Conservation (phyloP, 2,888 invertebrate genomes). For the Serrognathus titanus region DNA sequence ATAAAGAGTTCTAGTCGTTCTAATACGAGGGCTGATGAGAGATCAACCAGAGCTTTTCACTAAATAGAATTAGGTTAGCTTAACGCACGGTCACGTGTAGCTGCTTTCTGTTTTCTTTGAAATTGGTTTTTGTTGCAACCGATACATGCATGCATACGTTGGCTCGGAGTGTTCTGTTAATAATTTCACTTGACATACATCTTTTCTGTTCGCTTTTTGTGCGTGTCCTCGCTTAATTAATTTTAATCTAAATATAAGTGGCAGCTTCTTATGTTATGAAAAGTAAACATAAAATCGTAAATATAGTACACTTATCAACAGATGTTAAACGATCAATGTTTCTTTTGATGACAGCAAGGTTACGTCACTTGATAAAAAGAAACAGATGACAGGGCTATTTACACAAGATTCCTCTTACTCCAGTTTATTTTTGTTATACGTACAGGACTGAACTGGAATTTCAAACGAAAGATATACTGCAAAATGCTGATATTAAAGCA, state of each 20-base stretch:
- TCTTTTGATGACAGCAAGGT: slow-evolving; percentile 4
- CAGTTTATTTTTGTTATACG: too few relatives aligned
- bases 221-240: slow-evolving; percentile 9
- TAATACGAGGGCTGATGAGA: slow-evolving; percentile 35
- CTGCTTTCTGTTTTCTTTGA: background rate
- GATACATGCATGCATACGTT: background rate
- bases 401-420: too few relatives aligned
- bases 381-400: background rate
- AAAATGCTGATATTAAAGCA: too few relatives aligned
- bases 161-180: too few relatives aligned
- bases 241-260: slow-evolving; percentile 3
- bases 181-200: slow-evolving; percentile 2
- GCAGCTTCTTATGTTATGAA: slow-evolving; percentile 2
- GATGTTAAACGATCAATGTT: slow-evolving; percentile 11
- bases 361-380: slow-evolving; percentile 2
- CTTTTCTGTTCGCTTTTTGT: slow-evolving; percentile 7
- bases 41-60: slow-evolving; percentile 36
- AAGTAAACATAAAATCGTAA: slow-evolving; percentile 3
- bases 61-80: slow-evolving; percentile 39
- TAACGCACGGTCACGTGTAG: slow-evolving; percentile 29
- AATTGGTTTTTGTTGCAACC: background rate
- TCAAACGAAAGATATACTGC: too few relatives aligned
- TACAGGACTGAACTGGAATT: too few relatives aligned
- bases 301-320: slow-evolving; percentile 9
- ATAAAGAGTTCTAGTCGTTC: slow-evolving; percentile 36